Percentiles rank a stretch among this genome's conserved stretches.
Conservation (phyloP, 2,113 vertebrate species). For the Ginglymostoma cirratum region DNA sequence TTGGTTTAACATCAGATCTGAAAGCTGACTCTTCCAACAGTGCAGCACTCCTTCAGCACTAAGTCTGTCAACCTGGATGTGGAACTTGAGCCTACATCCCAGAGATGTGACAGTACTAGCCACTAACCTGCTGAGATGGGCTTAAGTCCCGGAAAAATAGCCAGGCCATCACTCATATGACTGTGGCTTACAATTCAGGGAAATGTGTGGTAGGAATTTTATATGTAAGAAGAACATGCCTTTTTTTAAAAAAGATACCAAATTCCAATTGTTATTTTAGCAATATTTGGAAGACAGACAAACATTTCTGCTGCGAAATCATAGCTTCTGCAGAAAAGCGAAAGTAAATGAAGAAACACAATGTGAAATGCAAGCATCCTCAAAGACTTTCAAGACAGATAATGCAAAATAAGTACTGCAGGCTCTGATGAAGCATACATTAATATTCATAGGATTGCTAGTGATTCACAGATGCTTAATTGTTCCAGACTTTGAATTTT, state of each 20-base stretch:
- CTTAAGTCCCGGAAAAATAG: not conserved
- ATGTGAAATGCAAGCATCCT: too few relatives aligned
- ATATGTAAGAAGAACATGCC: not conserved
- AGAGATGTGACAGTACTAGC: not conserved
- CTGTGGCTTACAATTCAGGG: not conserved
- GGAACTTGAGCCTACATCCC: not conserved
- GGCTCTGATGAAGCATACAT: not conserved
- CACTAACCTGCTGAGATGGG: not conserved
- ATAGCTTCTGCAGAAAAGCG: not conserved
- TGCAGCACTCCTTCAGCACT: not conserved
- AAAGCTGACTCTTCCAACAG: not conserved
- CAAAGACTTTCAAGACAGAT: not conserved
- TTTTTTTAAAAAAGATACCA: not conserved
- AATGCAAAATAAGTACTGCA: not conserved
- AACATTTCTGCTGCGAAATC: not conserved
- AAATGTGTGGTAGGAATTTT: not conserved
- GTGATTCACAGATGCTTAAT: not conserved
- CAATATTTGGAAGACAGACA: not conserved
- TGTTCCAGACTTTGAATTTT: not conserved
- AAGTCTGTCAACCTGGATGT: not conserved
- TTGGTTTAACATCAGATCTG: not conserved
- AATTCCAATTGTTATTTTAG: constrained; percentile 1
- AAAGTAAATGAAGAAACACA: not conserved
- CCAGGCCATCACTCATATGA: not conserved
- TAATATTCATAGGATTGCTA: not conserved